Conservation (phyloP, 92 coral and sea anemone genomes). For the Heteractis magnifica region DNA sequence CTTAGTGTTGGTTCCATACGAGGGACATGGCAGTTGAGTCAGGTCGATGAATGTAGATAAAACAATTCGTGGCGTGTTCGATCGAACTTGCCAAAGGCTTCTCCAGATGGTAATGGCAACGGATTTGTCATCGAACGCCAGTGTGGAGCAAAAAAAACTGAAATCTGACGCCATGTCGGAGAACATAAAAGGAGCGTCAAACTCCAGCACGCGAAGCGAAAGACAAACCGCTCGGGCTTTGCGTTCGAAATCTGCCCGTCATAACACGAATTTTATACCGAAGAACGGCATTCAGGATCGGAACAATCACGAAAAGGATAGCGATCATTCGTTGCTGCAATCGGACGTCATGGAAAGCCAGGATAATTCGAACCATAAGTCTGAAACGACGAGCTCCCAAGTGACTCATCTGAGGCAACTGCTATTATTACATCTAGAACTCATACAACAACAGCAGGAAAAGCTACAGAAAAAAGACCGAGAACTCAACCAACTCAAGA, state of each 20-base stretch:
- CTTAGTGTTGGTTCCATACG: background rate
- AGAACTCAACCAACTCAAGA: constrained; percentile 81
- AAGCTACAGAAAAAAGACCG: constrained; percentile 86
- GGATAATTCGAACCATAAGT: constrained; percentile 73
- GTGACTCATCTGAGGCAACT: constrained; percentile 90
- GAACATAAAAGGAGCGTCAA: constrained; percentile 73
- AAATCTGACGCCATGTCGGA: constrained; percentile 67
- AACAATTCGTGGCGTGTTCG: constrained; percentile 83
- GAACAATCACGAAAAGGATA: constrained; percentile 29
- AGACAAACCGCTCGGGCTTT: constrained; percentile 69
- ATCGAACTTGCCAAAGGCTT: constrained; percentile 81
- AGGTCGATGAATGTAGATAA: constrained; percentile 65
- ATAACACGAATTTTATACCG: constrained; percentile 39
- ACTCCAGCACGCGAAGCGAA: constrained; percentile 74
- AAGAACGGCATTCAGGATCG: constrained; percentile 43
- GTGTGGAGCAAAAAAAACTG: constrained; percentile 54
- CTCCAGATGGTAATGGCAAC: constrained; percentile 97
- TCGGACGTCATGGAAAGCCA: constrained; percentile 45
- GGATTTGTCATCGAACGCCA: constrained; percentile 63
- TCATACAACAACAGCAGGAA: constrained; percentile 97
- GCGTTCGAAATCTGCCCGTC: constrained; percentile 76
- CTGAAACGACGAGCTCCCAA: constrained; percentile 80
- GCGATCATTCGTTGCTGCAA: constrained; percentile 25
- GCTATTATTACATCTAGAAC: constrained; percentile 89
- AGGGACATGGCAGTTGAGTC: constrained; percentile 32